Conservation (phyloP, 37 sponge, comb jelly and placozoan genomes). For the Cliona cf. orientalis region DNA sequence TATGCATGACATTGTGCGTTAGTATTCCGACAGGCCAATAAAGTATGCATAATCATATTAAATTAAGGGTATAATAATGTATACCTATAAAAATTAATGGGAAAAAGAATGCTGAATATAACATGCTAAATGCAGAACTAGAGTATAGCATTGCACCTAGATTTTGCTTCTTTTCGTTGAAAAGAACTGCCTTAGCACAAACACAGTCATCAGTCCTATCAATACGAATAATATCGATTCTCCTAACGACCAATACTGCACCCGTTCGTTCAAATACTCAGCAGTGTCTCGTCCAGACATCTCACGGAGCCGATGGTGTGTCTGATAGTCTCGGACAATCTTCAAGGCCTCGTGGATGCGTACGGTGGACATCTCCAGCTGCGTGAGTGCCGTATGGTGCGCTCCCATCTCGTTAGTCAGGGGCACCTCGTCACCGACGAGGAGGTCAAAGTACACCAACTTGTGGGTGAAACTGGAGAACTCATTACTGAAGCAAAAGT, state of each 20-base stretch:
- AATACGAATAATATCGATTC: constrained; percentile 85
- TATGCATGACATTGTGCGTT: too few species aligned
- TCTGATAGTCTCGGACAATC: constrained; percentile 91
- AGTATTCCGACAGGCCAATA: too few species aligned
- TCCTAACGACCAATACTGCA: constrained; percentile 91
- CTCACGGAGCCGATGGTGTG: constrained; percentile 92
- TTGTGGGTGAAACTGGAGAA: constrained; percentile 99
- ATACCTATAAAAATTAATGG: neutral
- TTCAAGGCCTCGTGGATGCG: constrained; percentile 90
- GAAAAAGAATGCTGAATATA: neutral
- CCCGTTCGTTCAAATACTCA: constrained; percentile 83
- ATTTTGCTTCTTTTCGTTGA: constrained; percentile 79
- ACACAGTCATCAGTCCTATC: constrained; percentile 83
- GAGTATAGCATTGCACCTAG: constrained; percentile 14
- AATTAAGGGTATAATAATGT: too few species aligned
- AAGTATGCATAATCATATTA: too few species aligned
- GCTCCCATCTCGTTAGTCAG: constrained; percentile 58
- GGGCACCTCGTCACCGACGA: constrained; percentile 61
- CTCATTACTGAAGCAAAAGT: constrained; percentile 98
- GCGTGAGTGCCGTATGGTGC: constrained; percentile 88
- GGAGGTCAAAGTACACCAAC: constrained; percentile 92
- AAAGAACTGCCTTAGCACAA: constrained; percentile 93
- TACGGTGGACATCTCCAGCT: constrained; percentile 87
- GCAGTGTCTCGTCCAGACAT: constrained; percentile 76
- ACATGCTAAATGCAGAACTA: neutral